phyloP scores from a whole-genome alignment of 2,888 invertebrate genomes.

The Nemurella pictetii region DNA sequence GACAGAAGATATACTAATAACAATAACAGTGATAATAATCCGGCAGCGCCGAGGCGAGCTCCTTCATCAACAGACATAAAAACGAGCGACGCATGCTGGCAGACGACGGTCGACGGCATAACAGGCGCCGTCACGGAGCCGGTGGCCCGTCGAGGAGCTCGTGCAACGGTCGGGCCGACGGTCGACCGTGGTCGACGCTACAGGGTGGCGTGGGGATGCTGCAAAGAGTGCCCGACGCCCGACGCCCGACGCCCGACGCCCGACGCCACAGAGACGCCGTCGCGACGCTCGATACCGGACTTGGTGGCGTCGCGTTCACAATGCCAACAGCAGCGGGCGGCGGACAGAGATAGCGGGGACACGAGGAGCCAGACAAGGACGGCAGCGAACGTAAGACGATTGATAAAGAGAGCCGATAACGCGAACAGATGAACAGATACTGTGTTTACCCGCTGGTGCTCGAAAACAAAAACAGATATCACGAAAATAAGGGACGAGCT shows the following conservation, averaged over 20 bases:
- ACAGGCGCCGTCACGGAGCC: neutral
- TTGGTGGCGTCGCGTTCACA: neutral
- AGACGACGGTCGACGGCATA: no score
- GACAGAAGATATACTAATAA: neutral
- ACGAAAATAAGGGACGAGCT: neutral
- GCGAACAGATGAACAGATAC: neutral
- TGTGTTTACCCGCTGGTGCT: neutral
- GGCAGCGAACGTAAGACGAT: neutral
- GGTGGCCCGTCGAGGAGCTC: neutral
- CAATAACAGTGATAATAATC: neutral
- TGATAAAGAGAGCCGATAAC: constrained; percentile 11
- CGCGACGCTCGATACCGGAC: constrained; percentile 10
- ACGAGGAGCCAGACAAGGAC: neutral
- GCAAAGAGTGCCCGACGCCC: neutral
- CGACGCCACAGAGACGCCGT: neutral
- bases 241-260: constrained; percentile 1
- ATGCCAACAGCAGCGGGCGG: neutral
- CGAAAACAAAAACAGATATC: constrained; percentile 28
- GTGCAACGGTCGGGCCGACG: no score
- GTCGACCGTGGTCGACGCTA: neutral
- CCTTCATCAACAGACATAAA: neutral
- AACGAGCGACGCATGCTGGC: no score
- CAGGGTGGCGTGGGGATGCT: neutral
- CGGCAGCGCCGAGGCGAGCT: neutral
- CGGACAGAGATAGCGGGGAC: neutral